phyloP scores from a whole-genome alignment of 2,113 vertebrate genomes.

The Chelonoidis abingdonii region DNA sequence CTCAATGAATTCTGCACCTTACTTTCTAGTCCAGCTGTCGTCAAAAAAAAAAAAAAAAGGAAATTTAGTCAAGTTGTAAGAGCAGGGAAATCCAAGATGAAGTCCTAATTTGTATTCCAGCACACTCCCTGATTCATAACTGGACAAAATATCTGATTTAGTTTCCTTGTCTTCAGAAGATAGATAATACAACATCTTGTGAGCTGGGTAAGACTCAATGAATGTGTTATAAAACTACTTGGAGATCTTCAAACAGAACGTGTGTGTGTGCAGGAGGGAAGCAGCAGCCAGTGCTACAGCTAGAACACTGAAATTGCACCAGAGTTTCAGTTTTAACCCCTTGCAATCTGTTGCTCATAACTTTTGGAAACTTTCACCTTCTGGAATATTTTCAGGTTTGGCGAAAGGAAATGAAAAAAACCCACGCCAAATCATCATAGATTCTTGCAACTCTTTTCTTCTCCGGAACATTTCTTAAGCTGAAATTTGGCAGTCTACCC shows the following conservation, averaged over 20 bases:
- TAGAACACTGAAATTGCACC: not conserved
- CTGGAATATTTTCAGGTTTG: not conserved
- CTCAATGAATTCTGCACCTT: not conserved
- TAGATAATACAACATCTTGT: too few species aligned
- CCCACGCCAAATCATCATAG: not conserved
- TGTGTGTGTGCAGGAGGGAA: not conserved
- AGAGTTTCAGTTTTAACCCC: constrained; percentile 28
- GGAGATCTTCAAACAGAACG: not conserved
- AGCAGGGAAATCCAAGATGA: not conserved
- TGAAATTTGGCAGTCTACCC: rapidly evolving
- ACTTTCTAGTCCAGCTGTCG: not conserved
- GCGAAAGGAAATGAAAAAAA: not conserved
- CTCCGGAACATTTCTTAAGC: not conserved
- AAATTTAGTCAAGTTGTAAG: not conserved
- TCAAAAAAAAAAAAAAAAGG: not conserved
- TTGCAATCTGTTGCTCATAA: not conserved
- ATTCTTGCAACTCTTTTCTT: not conserved
- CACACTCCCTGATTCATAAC: not conserved
- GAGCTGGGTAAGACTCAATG: not conserved
- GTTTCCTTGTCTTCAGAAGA: rapidly evolving
- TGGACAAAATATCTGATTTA: not conserved
- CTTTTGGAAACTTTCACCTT: not conserved
- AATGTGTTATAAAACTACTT: not conserved
- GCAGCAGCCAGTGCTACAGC: not conserved
- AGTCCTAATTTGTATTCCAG: not conserved